Conservation (phyloP, 2,888 invertebrate genomes). For the Cartodere bifasciata region DNA sequence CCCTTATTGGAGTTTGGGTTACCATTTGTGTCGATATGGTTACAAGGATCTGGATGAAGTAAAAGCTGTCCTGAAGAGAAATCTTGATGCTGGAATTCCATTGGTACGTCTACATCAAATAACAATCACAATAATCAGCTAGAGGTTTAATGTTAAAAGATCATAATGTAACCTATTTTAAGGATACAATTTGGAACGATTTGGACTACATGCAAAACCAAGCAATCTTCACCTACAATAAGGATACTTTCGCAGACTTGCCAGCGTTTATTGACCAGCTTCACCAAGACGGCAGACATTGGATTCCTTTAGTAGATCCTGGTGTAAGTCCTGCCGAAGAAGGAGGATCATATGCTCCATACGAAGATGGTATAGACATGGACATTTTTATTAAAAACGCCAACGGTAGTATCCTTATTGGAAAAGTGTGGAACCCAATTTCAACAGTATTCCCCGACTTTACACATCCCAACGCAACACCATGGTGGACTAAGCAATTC, state of each 20-base stretch:
- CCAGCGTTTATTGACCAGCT: conserved; percentile 51
- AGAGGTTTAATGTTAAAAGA: no score
- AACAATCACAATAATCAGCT: no score
- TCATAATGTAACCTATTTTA: no score
- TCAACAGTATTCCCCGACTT: conserved; percentile 67
- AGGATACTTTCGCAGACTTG: conserved; percentile 43
- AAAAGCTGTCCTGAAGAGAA: conserved; percentile 46
- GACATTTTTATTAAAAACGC: conserved; percentile 59
- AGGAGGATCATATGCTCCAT: conserved; percentile 55
- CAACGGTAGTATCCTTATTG: conserved; percentile 47
- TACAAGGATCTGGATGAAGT: conserved; percentile 48
- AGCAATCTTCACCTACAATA: conserved; percentile 64
- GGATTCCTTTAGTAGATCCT: conserved; percentile 57
- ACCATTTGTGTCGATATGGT: conserved; percentile 64
- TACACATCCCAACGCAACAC: conserved; percentile 51
- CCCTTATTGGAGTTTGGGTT: conserved; percentile 76
- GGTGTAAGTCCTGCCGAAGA: conserved; percentile 55
- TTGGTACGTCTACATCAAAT: conserved; percentile 41
- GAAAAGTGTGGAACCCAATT: conserved; percentile 60
- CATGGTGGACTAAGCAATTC: conserved; percentile 59
- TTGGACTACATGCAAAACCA: conserved; percentile 68
- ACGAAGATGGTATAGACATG: conserved; percentile 54
- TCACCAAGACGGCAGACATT: conserved; percentile 58
- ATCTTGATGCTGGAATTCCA: conserved; percentile 52
- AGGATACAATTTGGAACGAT: conserved; percentile 69